phyloP scores from a whole-genome alignment of 2,113 vertebrate genomes.

The Gymnorhina tibicen region DNA sequence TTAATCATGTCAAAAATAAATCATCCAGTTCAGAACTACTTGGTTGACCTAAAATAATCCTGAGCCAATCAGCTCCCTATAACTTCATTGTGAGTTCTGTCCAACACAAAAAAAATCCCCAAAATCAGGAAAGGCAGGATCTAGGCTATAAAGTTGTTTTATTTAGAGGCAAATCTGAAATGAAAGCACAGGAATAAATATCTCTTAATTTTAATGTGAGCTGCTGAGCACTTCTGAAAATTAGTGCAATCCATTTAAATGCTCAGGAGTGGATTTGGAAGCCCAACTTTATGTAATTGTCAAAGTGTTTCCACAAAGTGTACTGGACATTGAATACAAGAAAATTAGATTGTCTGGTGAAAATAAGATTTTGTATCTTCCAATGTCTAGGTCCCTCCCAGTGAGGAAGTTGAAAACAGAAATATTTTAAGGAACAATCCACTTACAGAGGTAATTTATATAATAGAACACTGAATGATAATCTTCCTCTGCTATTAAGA shows the following conservation, averaged over 20 bases:
- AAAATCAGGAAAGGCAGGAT: not conserved
- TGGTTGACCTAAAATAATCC: not conserved
- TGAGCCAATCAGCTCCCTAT: not conserved
- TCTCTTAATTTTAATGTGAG: not conserved
- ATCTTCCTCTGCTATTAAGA: not conserved
- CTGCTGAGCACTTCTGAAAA: not conserved
- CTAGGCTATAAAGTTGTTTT: not conserved
- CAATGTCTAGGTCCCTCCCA: not conserved
- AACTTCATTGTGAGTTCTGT: not conserved
- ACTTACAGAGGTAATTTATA: not conserved
- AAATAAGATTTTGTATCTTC: not conserved
- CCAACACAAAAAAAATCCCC: not conserved
- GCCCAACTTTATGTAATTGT: not conserved
- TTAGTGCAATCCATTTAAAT: constrained; percentile 20
- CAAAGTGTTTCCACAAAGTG: not conserved
- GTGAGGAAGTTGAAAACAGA: not conserved
- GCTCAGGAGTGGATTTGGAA: not conserved
- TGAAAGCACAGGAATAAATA: not conserved
- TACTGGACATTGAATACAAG: not conserved
- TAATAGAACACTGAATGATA: not conserved
- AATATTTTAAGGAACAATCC: constrained; percentile 1
- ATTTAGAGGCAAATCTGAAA: not conserved
- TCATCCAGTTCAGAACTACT: not conserved
- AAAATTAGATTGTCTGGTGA: constrained; percentile 17
- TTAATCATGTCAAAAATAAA: not conserved